Base-by-base conservation (phyloP, 2,113 vertebrate species). In the Spea bombifrons region DNA sequence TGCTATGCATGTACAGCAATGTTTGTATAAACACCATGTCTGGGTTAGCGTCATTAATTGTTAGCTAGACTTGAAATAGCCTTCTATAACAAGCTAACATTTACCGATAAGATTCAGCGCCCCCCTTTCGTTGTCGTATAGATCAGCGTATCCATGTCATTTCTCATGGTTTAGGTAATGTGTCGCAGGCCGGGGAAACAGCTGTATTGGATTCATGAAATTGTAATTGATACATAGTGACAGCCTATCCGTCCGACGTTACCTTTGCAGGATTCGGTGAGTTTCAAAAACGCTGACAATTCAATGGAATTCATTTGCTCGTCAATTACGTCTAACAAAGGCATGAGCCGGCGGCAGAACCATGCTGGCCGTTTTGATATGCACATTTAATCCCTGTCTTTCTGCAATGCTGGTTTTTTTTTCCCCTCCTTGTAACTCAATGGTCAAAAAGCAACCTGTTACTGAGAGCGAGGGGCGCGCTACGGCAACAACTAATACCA, bases 221-320 rank as follows among this genome's bases (percentile, higher is more conserved):
- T 71, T 71, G 67, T 77, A n/a, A 64, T 77, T 77, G 50, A 77
- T 71, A 77, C n/a, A 61, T 70, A 63, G 66, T 7, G 66, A 30
- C 10, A 17, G 17, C 47, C 15, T 4, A n/a, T 69, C 47, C 45
- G 12, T 69, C 69, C 43, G 55, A 4, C 30, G 7, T 67, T 57
- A 67, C 75, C 55, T 57, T 68, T 16, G 66, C 45, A 68, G n/a
- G 66, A 68, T 76, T 59, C 66, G 8, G 30, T 5, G 53, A 61
- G 43, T 61, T 69, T 69, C 30, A 30, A 30, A 30, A 68, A 76
- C 15, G 75, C 8, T 59, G 63, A 76, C 65, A 61, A 76, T 76
- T 76, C 66, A 69, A 68, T 69, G 16, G 66, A 68, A 76, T 57
- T 69, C 52, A 69, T 76, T 76, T 69, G 30, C 55, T 70, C 53